A percentile compares a stretch with the other conserved stretches of the same genome.
These are phyloP conservation scores for Vanessa cardui DNA, from an alignment of 2,888 invertebrate species.

Conservation along the genomic window DNA sequence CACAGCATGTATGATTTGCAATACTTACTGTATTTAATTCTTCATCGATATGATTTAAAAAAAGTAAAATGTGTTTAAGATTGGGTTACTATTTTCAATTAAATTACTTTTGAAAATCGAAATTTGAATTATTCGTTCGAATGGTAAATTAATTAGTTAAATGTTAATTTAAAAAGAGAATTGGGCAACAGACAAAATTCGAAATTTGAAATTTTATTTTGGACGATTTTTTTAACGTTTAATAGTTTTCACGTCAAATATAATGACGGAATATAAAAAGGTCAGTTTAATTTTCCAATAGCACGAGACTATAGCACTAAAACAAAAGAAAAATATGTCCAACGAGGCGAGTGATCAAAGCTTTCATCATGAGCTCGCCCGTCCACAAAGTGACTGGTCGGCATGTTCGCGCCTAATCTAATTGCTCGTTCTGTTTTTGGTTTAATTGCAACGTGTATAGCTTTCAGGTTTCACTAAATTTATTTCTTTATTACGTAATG, in stretches of 20 bases:
- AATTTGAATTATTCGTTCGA: no score
- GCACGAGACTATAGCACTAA: background rate
- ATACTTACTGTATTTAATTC: background rate
- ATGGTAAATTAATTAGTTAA: no score
- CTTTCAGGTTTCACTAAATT: background rate
- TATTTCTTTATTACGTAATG: no score
- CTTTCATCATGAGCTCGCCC: conserved; percentile 49
- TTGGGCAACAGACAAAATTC: no score
- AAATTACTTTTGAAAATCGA: no score
- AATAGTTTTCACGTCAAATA: no score
- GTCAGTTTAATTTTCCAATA: background rate
- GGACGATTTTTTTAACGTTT: no score
- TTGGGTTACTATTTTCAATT: no score
- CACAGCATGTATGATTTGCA: background rate
- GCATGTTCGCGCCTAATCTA: conserved; percentile 24
- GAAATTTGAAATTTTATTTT: no score
- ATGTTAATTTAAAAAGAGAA: no score
- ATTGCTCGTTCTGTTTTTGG: conserved; percentile 18
- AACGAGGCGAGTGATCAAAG: conserved; percentile 55
- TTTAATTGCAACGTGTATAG: background rate
- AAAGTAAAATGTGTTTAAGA: no score
- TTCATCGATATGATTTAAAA: no score
- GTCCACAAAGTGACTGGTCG: conserved; percentile 38
- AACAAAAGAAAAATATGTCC: conserved; percentile 29
- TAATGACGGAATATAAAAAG: background rate